Evolutionary conservation across 2,888 invertebrate species (phyloP).

Genomic region (Chloromyia formosa): DNA sequence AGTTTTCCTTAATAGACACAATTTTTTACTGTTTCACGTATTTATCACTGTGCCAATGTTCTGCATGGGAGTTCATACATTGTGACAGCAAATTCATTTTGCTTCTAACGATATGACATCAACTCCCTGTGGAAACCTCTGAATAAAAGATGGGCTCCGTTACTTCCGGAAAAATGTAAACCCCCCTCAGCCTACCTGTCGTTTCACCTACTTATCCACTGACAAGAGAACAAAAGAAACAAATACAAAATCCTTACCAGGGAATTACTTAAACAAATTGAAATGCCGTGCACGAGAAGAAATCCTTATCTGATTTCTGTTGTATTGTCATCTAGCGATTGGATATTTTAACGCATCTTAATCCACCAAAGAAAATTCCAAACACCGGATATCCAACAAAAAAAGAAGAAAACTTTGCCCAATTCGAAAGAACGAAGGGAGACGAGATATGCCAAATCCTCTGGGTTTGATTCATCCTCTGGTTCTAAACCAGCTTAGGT

Average conservation of each 20-base stretch:
- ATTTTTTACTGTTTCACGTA: too few relatives aligned
- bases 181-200: too few relatives aligned
- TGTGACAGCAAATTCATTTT: constrained; percentile 8
- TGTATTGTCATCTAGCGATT: constrained; percentile 33
- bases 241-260: neutral
- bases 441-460: constrained; percentile 12
- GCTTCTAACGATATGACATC: neutral
- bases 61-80: neutral
- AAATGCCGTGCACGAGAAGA: constrained; percentile 28
- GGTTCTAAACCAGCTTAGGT: too few relatives aligned
- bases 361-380: constrained; percentile 26
- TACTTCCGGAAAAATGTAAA: too few relatives aligned
- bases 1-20: too few relatives aligned
- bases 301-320: constrained; percentile 31
- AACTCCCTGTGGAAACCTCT: neutral
- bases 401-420: neutral
- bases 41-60: too few relatives aligned
- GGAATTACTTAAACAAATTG: constrained; percentile 40
- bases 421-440: neutral
- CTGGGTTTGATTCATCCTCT: neutral
- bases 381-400: neutral
- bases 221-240: too few relatives aligned
- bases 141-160: neutral
- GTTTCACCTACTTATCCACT: too few relatives aligned
- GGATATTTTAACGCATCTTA: constrained; percentile 40